Base-by-base conservation (phyloP, 37 sponge, comb jelly and placozoan species). In the Corticium candelabrum region DNA sequence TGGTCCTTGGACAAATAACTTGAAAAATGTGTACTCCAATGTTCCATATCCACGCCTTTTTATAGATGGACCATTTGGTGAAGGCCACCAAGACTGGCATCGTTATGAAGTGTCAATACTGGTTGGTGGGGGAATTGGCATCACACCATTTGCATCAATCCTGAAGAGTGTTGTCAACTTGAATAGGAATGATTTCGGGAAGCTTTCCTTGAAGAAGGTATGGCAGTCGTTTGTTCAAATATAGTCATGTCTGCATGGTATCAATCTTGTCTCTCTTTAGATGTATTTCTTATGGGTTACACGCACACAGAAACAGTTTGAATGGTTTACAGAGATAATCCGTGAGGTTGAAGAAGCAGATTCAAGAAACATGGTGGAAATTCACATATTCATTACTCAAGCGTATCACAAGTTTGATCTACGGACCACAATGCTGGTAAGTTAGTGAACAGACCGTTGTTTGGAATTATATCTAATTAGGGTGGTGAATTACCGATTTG, bases 111-210 rank as follows among this genome's bases (percentile, higher is more conserved):
- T 93, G 39, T 84, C 94, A 33, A 82, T 96, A 3, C 81, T 96
- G 78, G 97, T 96, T 0, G 97, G 97, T 67, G 97, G 97, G 2
- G 97, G 97, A 31, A 96, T 96, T 76, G 97, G 97, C 21, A 89
- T 96, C 29, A 96, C 97, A 43, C 97, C 97, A 37, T 96, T 96
- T 83, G 93, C 97, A 27, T 96, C 97, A 73, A 96, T 96, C 82
- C 77, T 96, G 68, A 96, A 96, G 82, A 94, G 93, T 68, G 77
- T 96, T 34, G 93, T 96, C 31, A 87, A 93, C 80, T 78, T 88
- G 39, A 85, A 85, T 81, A 90, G 81, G 62, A 21, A 50, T 11
- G 11, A 27, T 84, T 87, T 88, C 75, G 87, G 89, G 31, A 82
- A 87, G 34, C 38, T 89, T 43, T 80, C 87, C 41, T 88, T 89